phyloP scores from a whole-genome alignment of 1,140 invertebrate genomes.

The Cataglyphis hispanica region DNA sequence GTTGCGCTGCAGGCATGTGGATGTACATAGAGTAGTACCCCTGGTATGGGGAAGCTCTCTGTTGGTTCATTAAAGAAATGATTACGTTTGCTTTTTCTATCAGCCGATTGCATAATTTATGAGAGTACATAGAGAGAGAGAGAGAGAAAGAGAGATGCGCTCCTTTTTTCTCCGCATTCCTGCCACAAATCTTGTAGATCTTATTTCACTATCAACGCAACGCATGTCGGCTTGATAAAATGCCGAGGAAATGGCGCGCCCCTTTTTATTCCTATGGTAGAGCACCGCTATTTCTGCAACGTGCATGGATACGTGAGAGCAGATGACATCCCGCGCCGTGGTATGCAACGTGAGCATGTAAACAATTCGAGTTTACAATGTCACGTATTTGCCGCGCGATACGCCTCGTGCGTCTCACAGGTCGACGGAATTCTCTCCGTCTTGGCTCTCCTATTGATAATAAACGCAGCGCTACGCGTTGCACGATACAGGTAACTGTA shows the following conservation, averaged over 20 bases:
- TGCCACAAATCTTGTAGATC: not conserved
- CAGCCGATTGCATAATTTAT: not conserved
- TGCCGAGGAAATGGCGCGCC: not conserved
- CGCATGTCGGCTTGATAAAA: not conserved
- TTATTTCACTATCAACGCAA: not conserved
- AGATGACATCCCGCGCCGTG: constrained; percentile 19
- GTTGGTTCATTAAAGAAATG: constrained; percentile 13
- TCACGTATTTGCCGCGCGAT: constrained; percentile 35
- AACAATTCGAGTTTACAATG: constrained; percentile 50
- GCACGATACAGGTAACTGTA: constrained; percentile 54
- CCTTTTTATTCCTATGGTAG: constrained; percentile 16
- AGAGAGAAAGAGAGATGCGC: too few species aligned
- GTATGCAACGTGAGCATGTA: constrained; percentile 52
- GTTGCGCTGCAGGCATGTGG: not conserved
- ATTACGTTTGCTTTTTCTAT: not conserved
- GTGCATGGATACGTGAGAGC: not conserved
- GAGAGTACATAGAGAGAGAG: not conserved
- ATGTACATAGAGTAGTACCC: not conserved
- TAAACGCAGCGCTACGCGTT: constrained; percentile 41
- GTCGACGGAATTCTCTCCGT: constrained; percentile 24
- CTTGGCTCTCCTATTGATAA: constrained; percentile 29
- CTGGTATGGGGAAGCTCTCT: not conserved
- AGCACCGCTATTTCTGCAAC: constrained; percentile 49
- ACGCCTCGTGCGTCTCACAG: constrained; percentile 33
- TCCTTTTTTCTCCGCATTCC: not conserved